A percentile compares a stretch with the other conserved stretches of the same genome.
phyloP scores from a whole-genome alignment of 2,797 vertebrate genomes.

The Sebastes wilsoni region DNA sequence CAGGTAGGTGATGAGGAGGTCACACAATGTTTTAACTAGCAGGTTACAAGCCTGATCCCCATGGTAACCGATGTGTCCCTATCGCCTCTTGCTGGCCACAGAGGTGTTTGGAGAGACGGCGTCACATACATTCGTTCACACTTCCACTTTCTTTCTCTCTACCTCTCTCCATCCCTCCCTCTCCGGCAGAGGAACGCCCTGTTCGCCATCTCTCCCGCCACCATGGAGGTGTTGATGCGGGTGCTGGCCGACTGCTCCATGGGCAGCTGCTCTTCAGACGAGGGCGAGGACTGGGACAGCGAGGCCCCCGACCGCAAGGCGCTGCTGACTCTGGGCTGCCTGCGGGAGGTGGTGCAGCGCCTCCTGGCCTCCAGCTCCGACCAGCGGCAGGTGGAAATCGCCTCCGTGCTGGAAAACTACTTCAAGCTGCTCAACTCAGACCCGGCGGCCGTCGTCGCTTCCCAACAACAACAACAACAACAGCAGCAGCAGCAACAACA shows the following conservation, averaged over 20 bases:
- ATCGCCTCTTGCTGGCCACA: background rate
- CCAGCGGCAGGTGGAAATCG: slow-evolving; percentile 96
- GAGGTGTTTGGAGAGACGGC: background rate
- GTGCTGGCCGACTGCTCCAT: slow-evolving; percentile 90
- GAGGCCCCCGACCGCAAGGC: slow-evolving; percentile 90
- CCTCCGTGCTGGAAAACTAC: slow-evolving; percentile 93
- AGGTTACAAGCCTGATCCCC: background rate
- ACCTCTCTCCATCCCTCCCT: background rate
- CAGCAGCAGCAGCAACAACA: rapidly evolving
- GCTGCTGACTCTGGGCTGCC: slow-evolving; percentile 92
- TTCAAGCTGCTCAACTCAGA: slow-evolving; percentile 98
- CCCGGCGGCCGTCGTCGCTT: slow-evolving; percentile 81
- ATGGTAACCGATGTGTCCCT: background rate
- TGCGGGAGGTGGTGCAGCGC: slow-evolving; percentile 94
- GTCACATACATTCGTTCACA: background rate
- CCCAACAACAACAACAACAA: slow-evolving; percentile 69
- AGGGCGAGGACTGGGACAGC: slow-evolving; percentile 87
- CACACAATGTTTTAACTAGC: background rate
- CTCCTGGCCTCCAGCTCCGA: slow-evolving; percentile 95
- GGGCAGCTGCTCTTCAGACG: slow-evolving; percentile 77
- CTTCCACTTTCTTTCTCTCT: background rate
- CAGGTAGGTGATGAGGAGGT: slow-evolving; percentile 81
- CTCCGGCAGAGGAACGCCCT: slow-evolving; percentile 91
- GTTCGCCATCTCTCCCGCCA: slow-evolving; percentile 95
- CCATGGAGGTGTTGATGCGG: slow-evolving; percentile 96